Conservation (phyloP, 2,888 invertebrate species). For the Timema cristinae region DNA sequence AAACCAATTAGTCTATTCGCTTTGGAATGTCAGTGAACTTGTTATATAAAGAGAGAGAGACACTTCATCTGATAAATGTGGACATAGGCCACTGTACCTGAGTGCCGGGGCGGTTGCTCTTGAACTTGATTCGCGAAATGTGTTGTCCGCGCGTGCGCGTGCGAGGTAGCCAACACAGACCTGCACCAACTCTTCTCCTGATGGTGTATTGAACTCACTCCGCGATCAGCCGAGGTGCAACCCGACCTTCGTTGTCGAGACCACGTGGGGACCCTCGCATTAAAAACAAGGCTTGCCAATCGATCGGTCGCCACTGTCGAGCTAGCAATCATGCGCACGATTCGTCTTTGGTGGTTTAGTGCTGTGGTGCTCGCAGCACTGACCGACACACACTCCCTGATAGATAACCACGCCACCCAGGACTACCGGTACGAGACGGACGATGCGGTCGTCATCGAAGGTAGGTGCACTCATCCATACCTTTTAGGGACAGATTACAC, state of each 20-base stretch:
- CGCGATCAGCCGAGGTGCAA: too few species aligned
- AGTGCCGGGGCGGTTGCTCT: neutral
- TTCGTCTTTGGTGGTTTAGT: neutral
- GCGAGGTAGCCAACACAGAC: neutral
- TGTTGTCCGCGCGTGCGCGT: neutral
- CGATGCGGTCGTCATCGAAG: slow-evolving; percentile 15
- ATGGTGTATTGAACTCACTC: too few species aligned
- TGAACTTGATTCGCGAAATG: slow-evolving; percentile 13
- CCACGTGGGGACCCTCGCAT: neutral
- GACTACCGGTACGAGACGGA: slow-evolving; percentile 15
- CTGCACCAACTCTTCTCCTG: slow-evolving; percentile 10
- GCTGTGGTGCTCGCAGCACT: neutral
- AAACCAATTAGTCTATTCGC: too few species aligned
- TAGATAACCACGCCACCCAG: neutral
- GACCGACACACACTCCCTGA: neutral
- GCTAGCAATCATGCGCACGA: neutral
- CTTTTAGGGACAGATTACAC: too few species aligned
- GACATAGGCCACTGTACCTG: too few species aligned
- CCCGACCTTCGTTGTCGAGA: too few species aligned
- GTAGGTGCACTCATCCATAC: neutral
- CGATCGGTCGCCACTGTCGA: neutral
- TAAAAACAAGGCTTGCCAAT: neutral
- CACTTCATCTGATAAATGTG: too few species aligned
- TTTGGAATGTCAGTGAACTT: too few species aligned
- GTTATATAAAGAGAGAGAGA: too few species aligned